Evolutionary conservation across 2,797 vertebrate species (phyloP).

Genomic region (Hylomyscus alleni): DNA sequence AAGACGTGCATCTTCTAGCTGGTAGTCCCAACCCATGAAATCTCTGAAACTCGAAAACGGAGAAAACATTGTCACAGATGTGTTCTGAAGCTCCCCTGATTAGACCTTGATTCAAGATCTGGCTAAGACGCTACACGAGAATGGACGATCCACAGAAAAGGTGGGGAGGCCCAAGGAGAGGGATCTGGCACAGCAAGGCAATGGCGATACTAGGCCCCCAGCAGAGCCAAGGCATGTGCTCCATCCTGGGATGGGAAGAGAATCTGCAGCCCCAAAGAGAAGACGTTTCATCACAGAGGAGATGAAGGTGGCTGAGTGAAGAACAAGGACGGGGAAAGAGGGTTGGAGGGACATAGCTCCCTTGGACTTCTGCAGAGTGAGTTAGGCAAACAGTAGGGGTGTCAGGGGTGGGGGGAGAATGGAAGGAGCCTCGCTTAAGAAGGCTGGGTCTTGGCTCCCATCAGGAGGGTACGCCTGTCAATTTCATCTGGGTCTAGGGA

Average conservation of each 20-base stretch:
- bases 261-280: background rate
- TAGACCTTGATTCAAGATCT: background rate
- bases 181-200: background rate
- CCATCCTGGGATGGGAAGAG: background rate
- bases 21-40: background rate
- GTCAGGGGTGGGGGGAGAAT: background rate
- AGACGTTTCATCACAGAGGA: background rate
- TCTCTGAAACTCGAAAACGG: background rate
- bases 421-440: constrained; percentile 26
- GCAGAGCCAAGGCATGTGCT: background rate
- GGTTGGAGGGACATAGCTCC: background rate
- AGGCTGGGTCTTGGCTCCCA: constrained; percentile 1
- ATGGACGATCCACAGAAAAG: background rate
- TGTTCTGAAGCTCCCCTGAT: background rate
- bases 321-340: background rate
- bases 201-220: background rate
- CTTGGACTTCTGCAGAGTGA: constrained; percentile 32
- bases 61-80: background rate
- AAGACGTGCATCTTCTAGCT: background rate
- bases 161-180: background rate
- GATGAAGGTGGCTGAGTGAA: background rate
- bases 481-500: constrained; percentile 39
- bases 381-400: background rate
- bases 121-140: background rate
- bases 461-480: constrained; percentile 55